Evolutionary conservation across 2,113 vertebrate genomes (phyloP).

Genomic region (Corvus cornix): DNA sequence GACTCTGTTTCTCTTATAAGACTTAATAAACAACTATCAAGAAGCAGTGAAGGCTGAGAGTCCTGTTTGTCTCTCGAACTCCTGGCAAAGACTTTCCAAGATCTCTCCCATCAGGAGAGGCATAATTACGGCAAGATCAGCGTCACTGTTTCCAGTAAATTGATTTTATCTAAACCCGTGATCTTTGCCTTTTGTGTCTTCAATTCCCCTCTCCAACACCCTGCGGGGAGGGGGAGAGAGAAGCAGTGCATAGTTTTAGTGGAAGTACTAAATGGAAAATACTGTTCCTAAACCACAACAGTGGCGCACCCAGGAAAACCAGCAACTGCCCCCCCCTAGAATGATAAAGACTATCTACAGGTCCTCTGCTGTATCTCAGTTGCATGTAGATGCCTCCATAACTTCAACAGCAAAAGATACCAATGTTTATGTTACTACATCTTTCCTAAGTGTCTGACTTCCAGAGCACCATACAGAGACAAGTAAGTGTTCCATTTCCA

Average conservation of each 20-base stretch:
- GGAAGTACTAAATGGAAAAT: neutral
- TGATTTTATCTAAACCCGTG: neutral
- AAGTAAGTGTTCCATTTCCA: neutral
- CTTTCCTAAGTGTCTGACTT: neutral
- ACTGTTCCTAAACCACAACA: neutral
- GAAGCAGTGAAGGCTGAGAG: too few relatives aligned
- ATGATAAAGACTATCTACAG: neutral
- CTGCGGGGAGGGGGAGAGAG: neutral
- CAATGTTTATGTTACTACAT: neutral
- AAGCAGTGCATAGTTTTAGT: neutral
- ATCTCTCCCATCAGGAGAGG: too few relatives aligned
- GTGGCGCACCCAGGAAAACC: neutral
- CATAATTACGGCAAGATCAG: too few relatives aligned
- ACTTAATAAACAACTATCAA: too few relatives aligned
- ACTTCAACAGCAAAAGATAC: neutral
- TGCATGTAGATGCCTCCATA: neutral
- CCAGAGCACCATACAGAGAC: neutral
- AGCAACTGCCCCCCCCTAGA: neutral
- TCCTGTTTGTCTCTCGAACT: too few relatives aligned
- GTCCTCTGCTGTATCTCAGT: neutral
- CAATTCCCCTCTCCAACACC: neutral
- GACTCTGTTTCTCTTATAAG: too few relatives aligned
- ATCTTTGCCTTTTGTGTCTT: neutral
- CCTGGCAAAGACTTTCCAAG: too few relatives aligned
- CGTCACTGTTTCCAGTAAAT: neutral